Conservation (phyloP, 2,113 vertebrate genomes). For the Psilopogon haemacephalus region DNA sequence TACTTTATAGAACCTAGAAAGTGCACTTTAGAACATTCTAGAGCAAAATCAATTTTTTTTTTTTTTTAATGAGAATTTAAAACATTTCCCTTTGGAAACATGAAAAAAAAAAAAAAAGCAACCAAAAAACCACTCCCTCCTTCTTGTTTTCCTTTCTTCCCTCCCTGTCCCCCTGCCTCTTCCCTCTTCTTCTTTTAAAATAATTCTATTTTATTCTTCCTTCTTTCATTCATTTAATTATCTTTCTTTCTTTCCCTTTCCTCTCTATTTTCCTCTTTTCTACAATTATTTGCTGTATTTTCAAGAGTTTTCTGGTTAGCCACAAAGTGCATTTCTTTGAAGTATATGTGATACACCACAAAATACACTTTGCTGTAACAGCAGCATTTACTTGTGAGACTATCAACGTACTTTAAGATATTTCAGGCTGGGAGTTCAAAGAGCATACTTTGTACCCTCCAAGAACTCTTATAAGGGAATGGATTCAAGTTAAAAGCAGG, state of each 20-base stretch:
- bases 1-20: background rate
- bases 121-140: background rate
- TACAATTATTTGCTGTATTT: background rate
- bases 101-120: too few species aligned
- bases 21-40: background rate
- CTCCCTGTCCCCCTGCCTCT: fast-evolving
- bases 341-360: background rate
- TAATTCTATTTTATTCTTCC: background rate
- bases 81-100: background rate
- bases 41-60: background rate
- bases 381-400: background rate
- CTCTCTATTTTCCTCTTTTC: background rate
- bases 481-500: background rate
- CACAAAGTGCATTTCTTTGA: background rate
- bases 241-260: background rate
- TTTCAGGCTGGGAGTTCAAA: background rate
- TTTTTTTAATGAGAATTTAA: background rate
- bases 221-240: background rate
- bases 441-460: background rate
- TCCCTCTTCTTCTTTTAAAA: fast-evolving
- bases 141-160: too few species aligned
- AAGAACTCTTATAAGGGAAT: background rate
- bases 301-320: background rate
- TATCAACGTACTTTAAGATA: background rate
- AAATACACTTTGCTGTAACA: background rate